Base-by-base conservation (phyloP, 2,797 vertebrate genomes). In the Darevskia mixta region DNA sequence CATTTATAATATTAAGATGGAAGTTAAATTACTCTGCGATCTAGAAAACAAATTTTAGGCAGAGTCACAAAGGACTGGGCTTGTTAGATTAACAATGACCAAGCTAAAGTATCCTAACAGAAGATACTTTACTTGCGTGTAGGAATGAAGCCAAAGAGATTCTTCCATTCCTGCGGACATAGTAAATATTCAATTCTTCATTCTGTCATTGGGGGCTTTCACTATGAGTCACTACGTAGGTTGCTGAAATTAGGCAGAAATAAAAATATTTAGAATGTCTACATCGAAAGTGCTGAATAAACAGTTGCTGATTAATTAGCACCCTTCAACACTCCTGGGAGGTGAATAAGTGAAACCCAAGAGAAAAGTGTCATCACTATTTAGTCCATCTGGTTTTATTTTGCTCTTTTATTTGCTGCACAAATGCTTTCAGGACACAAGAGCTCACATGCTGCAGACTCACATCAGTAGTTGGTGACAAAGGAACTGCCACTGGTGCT, bases 281-380 rank as follows among this genome's bases (percentile, higher is more conserved):
- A 73, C 71, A 83, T 27, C 27, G 4, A 72, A 83, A 72, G 69
- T 83, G 82, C 69, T 73, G 82, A 83, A 58, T 72, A 73, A 55
- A 83, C 82, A 72, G 72, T 72, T 72, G 55, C n/a, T 58, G 71
- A 73, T 83, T 27, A 73, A 83, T 83, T 82, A 82, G 71, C 81
- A 73, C 69, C 82, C 69, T 55, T 55, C 18, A 80, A 75, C 0
- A 64, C 23, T 83, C 89, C 72, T 72, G 8, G 83, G 41, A 80
- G n/a, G 66, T 8, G 79, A 15, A 87, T 82, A 87, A 82, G 61
- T 79, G 83, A 82, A 69, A 58, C 29, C 80, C 8, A 2, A 0
- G 3, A 32, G 20, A 79, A 18, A 1, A 35, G n/a, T 25, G 58
- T 4, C 35, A 10, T 67, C 64, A 41, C 82, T 73, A 23, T 86